Base-by-base conservation (phyloP, 2,113 vertebrate genomes). In the Aphyosemion australe region DNA sequence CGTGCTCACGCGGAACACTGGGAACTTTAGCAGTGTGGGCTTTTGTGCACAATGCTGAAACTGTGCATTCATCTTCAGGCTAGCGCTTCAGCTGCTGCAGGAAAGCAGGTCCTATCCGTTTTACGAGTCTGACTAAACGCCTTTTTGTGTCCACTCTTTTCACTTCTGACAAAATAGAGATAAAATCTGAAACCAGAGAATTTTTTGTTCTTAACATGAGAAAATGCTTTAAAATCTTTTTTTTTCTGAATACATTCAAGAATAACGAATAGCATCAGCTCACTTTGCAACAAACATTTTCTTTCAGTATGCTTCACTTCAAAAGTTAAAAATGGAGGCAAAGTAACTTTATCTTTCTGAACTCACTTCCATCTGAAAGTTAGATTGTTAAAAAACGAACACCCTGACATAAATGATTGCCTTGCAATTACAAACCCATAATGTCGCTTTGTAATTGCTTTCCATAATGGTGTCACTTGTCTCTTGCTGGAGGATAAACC, bases 31-130 rank as follows among this genome's bases (percentile, higher is more conserved):
- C 89, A 80, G 89, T 86, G 80, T 83, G 80, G 83, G 78, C 91
- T 87, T 90, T 91, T 91, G 89, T 92, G 87, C 82, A 66, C 79
- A 72, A 64, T 77, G 73, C 84, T 91, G 85, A 91, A 91, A 91
- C 87, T 92, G 78, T 83, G 88, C 85, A 88, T 88, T 90, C 90
- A 91, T 92, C 87, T 86, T 83, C 87, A 87, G 87, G 88, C 79
- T 79, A 85, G 84, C 71, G 69, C 73, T 66, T 86, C 83, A 84
- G 86, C 78, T 85, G 86, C 76, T 60, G 60, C 74, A 78, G 65
- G 68, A 62, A 61, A 71, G 80, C 73, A 74, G 80, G 65, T 83
- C 60, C 26, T 26, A 26, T 26, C 26, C 26, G 26, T 80, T 61
- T 57, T 37, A 37, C 3, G 34, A 10, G 34, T 37, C 34, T 37